Conservation (phyloP, 2,888 invertebrate species). For the Nephrotoma appendiculata region DNA sequence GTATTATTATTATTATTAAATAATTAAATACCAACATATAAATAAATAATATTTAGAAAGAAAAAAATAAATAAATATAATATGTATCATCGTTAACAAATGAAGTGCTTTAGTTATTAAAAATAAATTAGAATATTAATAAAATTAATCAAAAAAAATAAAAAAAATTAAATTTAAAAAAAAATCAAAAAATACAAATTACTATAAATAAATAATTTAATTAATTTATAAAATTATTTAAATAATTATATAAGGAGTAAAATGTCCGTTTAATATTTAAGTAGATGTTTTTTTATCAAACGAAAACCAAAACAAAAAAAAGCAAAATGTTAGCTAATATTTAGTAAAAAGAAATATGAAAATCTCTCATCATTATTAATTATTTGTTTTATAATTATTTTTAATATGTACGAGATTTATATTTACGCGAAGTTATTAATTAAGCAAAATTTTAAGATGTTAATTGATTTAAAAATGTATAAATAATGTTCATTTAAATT, state of each 20-base stretch:
- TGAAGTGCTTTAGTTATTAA: conserved; percentile 2
- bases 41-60: background rate
- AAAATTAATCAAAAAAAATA: background rate
- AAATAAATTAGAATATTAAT: background rate
- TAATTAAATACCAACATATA: background rate
- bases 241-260: background rate
- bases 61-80: background rate
- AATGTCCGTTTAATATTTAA: background rate
- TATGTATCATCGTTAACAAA: conserved; percentile 3
- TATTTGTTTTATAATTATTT: background rate
- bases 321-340: background rate
- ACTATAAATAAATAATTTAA: background rate
- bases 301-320: background rate
- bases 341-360: background rate
- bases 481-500: background rate
- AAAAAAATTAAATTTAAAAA: background rate
- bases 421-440: background rate
- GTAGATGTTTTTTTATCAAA: background rate
- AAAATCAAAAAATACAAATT: background rate
- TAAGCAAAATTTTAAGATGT: background rate
- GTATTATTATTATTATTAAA: background rate
- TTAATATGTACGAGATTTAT: background rate
- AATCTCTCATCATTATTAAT: background rate
- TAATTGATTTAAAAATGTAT: background rate
- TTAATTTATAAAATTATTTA: background rate